Conservation (phyloP, 2,797 vertebrate genomes). For the Dryobates pubescens region DNA sequence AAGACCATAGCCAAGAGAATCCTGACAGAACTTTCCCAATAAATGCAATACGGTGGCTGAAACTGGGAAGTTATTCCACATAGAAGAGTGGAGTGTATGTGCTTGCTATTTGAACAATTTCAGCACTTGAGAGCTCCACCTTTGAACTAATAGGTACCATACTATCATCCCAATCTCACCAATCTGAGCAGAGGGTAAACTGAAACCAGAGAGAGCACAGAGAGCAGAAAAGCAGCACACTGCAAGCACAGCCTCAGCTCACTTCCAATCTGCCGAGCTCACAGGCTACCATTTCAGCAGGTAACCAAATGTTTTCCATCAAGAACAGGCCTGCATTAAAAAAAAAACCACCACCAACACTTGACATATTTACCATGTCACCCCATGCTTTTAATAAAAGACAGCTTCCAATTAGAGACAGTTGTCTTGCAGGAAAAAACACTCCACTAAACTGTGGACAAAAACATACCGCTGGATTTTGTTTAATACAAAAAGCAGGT, state of each 20-base stretch:
- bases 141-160: neutral
- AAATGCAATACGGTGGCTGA: neutral
- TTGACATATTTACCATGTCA: neutral
- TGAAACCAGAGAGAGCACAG: neutral
- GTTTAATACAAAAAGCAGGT: neutral
- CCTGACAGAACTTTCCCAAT: neutral
- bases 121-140: constrained; percentile 11
- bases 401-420: neutral
- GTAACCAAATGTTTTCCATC: neutral
- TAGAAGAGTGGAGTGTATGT: neutral
- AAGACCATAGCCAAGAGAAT: neutral
- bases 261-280: neutral
- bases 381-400: neutral
- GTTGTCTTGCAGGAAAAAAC: neutral
- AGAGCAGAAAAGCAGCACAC: neutral
- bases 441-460: neutral
- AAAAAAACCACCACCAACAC: neutral
- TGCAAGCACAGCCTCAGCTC: neutral
- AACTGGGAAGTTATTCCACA: neutral
- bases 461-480: neutral
- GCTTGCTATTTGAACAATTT: neutral
- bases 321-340: neutral
- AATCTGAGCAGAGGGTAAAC: neutral
- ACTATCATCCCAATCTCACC: neutral
- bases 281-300: neutral